Evolutionary conservation across 92 coral and sea anemone species (phyloP).

Genomic region (Porites rus): DNA sequence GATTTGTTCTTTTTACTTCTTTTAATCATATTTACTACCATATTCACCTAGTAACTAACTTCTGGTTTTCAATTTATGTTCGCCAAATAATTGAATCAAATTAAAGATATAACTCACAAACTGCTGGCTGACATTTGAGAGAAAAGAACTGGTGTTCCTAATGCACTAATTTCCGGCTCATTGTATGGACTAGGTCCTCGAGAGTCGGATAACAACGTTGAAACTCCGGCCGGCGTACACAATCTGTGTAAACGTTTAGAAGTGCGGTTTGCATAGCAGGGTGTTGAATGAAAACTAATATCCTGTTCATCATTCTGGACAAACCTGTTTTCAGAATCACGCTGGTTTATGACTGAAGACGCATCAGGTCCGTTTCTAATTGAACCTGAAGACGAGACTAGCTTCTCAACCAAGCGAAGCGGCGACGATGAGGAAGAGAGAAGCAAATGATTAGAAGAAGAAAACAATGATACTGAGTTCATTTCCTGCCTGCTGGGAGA

Average conservation of each 20-base stretch:
- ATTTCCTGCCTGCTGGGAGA: conserved; percentile 2
- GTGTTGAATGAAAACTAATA: conserved; percentile 22
- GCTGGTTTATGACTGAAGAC: neutral
- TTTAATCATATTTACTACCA: no score
- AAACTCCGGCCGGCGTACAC: neutral
- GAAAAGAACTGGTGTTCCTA: conserved; percentile 24
- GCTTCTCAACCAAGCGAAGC: neutral
- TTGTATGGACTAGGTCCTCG: neutral
- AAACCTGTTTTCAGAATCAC: neutral
- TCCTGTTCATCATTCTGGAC: neutral
- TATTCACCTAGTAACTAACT: no score
- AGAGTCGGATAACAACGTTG: neutral
- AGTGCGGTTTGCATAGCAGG: neutral
- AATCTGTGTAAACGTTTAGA: neutral
- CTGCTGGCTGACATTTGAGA: conserved; percentile 23
- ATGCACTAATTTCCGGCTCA: neutral
- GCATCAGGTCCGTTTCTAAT: conserved; percentile 5
- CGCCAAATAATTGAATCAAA: no score
- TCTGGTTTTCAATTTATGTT: no score
- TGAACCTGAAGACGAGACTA: neutral
- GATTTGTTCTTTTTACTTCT: no score
- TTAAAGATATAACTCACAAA: neutral
- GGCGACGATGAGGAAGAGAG: neutral
- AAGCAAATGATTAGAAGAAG: neutral
- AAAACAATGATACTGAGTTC: conserved; percentile 12